These are phyloP conservation scores for Caenorhabditis angaria DNA, from an alignment of 2,888 invertebrate species.

Conservation along the genomic window DNA sequence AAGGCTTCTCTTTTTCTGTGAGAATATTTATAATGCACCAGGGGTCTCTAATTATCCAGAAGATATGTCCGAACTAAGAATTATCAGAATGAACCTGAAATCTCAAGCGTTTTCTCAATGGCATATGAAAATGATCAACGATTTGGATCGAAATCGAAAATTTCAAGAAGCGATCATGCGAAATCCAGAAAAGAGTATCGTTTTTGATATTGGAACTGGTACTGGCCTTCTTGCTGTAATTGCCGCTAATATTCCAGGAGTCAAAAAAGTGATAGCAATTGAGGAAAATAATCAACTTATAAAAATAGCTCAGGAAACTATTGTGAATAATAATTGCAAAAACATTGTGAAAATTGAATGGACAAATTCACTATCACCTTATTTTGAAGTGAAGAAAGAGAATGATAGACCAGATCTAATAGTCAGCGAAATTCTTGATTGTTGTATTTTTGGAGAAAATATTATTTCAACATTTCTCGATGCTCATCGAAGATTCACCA, in stretches of 20 bases:
- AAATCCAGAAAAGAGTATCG: slow-evolving; percentile 5
- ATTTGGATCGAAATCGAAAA: slow-evolving; percentile 11
- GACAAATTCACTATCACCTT: too few species aligned
- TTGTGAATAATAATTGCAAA: slow-evolving; percentile 21
- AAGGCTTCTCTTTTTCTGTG: not conserved
- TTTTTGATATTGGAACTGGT: slow-evolving; percentile 52
- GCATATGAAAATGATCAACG: slow-evolving; percentile 55
- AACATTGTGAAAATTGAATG: not conserved
- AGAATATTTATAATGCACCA: not conserved
- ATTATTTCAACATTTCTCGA: slow-evolving; percentile 42
- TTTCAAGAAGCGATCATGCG: not conserved
- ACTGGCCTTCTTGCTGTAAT: slow-evolving; percentile 45
- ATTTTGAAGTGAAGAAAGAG: not conserved
- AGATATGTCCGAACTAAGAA: not conserved
- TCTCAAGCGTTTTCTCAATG: slow-evolving; percentile 38
- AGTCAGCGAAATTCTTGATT: slow-evolving; percentile 47
- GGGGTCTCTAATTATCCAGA: not conserved
- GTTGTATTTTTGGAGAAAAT: slow-evolving; percentile 48
- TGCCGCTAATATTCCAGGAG: slow-evolving; percentile 37
- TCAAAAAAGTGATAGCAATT: slow-evolving; percentile 28
- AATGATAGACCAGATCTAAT: slow-evolving; percentile 34
- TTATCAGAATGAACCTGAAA: slow-evolving; percentile 22
- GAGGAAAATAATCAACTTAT: slow-evolving; percentile 31
- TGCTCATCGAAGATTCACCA: slow-evolving; percentile 43
- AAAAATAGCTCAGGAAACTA: slow-evolving; percentile 30